A percentile compares a stretch with the other conserved stretches of the same genome.
Evolutionary conservation across 2,888 invertebrate genomes (phyloP).

Genomic region (Chrysotoxum bicinctum): DNA sequence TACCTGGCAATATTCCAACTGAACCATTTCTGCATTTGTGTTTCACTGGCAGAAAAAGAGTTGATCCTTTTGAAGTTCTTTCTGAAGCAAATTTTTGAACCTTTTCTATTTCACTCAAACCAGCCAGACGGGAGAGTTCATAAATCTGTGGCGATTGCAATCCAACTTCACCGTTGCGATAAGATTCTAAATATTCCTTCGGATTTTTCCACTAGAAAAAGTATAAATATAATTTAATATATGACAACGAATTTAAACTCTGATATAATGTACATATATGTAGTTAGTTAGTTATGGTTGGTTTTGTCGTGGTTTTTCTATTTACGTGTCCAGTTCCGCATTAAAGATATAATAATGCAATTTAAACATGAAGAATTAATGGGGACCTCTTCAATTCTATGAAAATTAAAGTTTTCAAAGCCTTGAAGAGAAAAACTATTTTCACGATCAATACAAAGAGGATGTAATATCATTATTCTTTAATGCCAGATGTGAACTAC

Average conservation of each 20-base stretch:
- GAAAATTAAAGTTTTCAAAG: too few species aligned
- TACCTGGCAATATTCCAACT: conserved; percentile 85
- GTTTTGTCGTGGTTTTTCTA: too few species aligned
- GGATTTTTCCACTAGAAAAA: conserved; percentile 86
- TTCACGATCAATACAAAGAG: too few species aligned
- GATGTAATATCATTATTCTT: too few species aligned
- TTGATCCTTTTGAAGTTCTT: conserved; percentile 83
- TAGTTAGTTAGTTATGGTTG: too few species aligned
- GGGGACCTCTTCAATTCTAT: too few species aligned
- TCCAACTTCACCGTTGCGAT: conserved; percentile 75
- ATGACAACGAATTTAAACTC: not conserved
- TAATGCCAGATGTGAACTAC: too few species aligned
- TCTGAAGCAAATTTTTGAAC: conserved; percentile 84
- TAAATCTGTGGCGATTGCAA: conserved; percentile 90
- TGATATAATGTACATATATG: not conserved
- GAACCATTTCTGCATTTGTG: conserved; percentile 84
- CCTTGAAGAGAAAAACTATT: too few species aligned
- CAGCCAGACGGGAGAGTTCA: conserved; percentile 86
- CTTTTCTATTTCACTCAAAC: conserved; percentile 83
- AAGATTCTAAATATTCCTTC: conserved; percentile 78
- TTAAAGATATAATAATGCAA: too few species aligned
- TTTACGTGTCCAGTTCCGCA: too few species aligned
- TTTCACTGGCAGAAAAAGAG: conserved; percentile 83
- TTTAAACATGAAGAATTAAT: too few species aligned
- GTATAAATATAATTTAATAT: not conserved